phyloP scores from a whole-genome alignment of 2,888 invertebrate genomes.

The Cantharis rufa region DNA sequence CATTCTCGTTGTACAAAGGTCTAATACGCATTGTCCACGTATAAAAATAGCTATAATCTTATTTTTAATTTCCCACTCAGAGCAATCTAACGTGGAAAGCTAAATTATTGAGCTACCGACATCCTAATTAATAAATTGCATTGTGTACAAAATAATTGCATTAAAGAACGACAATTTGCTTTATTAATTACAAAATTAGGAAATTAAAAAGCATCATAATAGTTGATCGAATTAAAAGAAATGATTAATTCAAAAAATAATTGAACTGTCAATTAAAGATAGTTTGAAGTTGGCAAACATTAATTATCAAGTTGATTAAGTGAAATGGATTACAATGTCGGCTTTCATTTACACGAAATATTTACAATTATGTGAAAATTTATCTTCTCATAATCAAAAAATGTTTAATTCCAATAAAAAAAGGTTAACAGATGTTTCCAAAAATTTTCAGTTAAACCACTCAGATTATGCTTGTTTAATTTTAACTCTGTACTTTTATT shows the following conservation, averaged over 20 bases:
- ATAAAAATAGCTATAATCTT: not conserved
- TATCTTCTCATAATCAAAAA: not conserved
- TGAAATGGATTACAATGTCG: not conserved
- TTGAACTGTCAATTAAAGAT: not conserved
- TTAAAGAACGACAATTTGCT: not conserved
- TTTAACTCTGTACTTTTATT: too few relatives aligned
- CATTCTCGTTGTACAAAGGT: not conserved
- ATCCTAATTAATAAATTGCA: not conserved
- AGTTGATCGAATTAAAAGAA: not conserved
- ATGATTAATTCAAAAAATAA: not conserved
- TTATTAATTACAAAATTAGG: not conserved
- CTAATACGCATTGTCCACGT: not conserved
- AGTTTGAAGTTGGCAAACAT: not conserved
- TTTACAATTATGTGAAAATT: not conserved
- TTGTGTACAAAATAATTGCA: not conserved
- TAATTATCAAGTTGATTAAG: not conserved
- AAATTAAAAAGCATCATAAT: not conserved
- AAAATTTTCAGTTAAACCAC: too few relatives aligned
- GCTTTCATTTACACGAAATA: not conserved
- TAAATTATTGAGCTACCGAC: not conserved
- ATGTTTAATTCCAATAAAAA: not conserved
- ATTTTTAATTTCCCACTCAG: not conserved
- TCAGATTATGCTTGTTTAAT: too few relatives aligned
- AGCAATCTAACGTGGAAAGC: not conserved
- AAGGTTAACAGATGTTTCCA: not conserved